Evolutionary conservation across 2,113 vertebrate species (phyloP).

Genomic region (Megatriorchis doriae): DNA sequence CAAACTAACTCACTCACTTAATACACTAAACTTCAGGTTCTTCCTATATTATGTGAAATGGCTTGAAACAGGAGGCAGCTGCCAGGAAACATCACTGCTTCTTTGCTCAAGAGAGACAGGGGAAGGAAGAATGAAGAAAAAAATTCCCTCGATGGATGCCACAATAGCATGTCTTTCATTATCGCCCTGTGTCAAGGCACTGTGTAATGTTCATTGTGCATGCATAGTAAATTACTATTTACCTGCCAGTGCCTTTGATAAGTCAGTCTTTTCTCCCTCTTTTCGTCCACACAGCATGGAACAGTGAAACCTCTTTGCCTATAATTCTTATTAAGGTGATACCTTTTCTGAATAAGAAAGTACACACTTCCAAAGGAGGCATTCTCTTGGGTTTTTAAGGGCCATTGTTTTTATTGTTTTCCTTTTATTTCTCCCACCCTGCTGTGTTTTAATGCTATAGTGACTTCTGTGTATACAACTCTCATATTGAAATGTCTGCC

Average conservation of each 20-base stretch:
- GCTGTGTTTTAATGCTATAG: conserved; percentile 86
- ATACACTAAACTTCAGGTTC: conserved; percentile 84
- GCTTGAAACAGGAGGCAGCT: conserved; percentile 84
- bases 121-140: conserved; percentile 71
- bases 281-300: conserved; percentile 71
- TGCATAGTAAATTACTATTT: conserved; percentile 92
- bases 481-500: conserved; percentile 98
- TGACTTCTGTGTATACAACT: conserved; percentile 93
- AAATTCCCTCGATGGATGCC: conserved; percentile 77
- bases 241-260: conserved; percentile 88
- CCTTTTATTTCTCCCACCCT: conserved; percentile 79
- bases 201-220: conserved; percentile 85
- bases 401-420: conserved; percentile 87
- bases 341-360: conserved; percentile 85
- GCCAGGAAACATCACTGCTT: conserved; percentile 80
- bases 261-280: conserved; percentile 76
- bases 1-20: conserved; percentile 76
- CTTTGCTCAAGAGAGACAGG: conserved; percentile 79
- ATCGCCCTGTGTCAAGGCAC: conserved; percentile 84
- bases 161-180: conserved; percentile 86
- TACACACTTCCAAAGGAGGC: conserved; percentile 75
- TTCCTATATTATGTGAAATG: conserved; percentile 85
- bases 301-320: conserved; percentile 70
- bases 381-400: conserved; percentile 87
- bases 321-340: conserved; percentile 86